Evolutionary conservation across 2,113 vertebrate genomes (phyloP).

Genomic region (Catharus bicknelli): DNA sequence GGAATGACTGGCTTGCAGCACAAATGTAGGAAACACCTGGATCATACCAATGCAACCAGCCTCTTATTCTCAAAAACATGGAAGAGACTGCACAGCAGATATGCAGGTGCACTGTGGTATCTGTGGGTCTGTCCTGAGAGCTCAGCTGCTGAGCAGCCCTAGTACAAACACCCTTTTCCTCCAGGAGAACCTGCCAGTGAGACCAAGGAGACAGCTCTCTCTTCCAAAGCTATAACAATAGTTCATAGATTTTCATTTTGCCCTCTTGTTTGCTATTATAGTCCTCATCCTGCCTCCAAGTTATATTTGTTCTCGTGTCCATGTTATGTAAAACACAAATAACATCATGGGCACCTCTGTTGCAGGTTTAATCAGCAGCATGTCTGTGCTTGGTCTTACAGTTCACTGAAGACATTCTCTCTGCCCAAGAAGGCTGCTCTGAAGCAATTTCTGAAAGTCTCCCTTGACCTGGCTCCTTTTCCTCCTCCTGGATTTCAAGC

Average conservation of each 20-base stretch:
- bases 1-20: not conserved
- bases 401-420: not conserved
- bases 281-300: not conserved
- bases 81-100: not conserved
- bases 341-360: rapidly evolving
- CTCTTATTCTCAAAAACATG: not conserved
- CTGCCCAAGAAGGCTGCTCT: not conserved
- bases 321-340: not conserved
- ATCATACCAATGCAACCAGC: not conserved
- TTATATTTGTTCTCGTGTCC: not conserved
- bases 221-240: not conserved
- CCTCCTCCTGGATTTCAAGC: not conserved
- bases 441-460: not conserved
- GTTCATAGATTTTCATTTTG: not conserved
- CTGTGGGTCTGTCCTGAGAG: rapidly evolving
- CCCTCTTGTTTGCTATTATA: not conserved
- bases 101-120: not conserved
- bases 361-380: not conserved
- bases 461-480: not conserved
- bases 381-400: not conserved
- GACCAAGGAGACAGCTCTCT: not conserved
- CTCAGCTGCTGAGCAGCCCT: not conserved
- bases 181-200: not conserved
- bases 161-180: not conserved
- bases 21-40: not conserved